A percentile compares a stretch with the other conserved stretches of the same genome.
These are phyloP conservation scores for Hippasteria phrygiana DNA, from an alignment of 53 echinoderm and acorn worm genomes.

Conservation along the genomic window DNA sequence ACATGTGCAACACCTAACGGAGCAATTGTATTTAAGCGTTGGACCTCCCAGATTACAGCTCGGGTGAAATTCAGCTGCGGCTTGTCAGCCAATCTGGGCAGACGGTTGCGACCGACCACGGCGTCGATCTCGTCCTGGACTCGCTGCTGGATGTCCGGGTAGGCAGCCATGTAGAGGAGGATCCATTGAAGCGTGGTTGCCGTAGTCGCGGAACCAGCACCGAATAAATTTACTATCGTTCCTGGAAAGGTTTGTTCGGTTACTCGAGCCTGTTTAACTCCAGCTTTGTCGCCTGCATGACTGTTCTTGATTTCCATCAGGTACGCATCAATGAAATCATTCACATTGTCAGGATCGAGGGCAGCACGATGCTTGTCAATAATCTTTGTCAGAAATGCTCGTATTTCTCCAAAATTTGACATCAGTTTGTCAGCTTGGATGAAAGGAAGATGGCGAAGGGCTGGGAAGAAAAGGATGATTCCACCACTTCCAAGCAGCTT, in stretches of 20 bases:
- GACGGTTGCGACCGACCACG: slow-evolving; percentile 50
- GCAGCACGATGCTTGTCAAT: slow-evolving; percentile 32
- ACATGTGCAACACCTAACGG: slow-evolving; percentile 53
- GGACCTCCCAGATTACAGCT: slow-evolving; percentile 64
- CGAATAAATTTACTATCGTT: slow-evolving; percentile 33
- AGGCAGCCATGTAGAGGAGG: slow-evolving; percentile 52
- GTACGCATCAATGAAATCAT: slow-evolving; percentile 43
- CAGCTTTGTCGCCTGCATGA: not conserved
- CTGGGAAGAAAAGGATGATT: not conserved
- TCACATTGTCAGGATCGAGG: slow-evolving; percentile 24
- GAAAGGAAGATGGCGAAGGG: not conserved
- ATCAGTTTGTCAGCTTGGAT: not conserved
- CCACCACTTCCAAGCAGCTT: not conserved
- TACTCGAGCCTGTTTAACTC: not conserved
- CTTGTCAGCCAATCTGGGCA: slow-evolving; percentile 49
- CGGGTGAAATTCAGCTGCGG: slow-evolving; percentile 43
- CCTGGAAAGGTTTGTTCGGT: slow-evolving; percentile 22
- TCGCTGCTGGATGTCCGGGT: slow-evolving; percentile 54
- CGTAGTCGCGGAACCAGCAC: slow-evolving; percentile 62
- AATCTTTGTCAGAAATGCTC: slow-evolving; percentile 8
- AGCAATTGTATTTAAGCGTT: slow-evolving; percentile 32
- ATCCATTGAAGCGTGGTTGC: slow-evolving; percentile 62
- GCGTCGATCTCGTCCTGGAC: slow-evolving; percentile 63
- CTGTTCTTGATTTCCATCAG: slow-evolving; percentile 45
- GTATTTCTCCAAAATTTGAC: not conserved